Evolutionary conservation across 2,797 vertebrate genomes (phyloP).

Genomic region (Halcyon leucocephala): DNA sequence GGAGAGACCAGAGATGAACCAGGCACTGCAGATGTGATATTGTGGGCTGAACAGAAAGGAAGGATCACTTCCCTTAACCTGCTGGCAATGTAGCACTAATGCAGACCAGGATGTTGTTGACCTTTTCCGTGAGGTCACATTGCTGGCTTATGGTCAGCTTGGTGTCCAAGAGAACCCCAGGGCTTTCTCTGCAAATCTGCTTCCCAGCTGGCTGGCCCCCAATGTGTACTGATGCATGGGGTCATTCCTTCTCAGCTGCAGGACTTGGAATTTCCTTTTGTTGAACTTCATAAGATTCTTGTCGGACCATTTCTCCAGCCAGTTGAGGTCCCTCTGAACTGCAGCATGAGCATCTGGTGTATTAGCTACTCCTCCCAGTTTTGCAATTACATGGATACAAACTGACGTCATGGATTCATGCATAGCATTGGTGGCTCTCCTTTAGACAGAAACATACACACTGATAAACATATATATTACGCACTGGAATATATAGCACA

Average conservation of each 20-base stretch:
- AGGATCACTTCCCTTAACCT: neutral
- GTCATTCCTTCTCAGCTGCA: neutral
- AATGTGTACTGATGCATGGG: neutral
- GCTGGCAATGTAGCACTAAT: neutral
- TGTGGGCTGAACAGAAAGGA: neutral
- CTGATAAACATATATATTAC: neutral
- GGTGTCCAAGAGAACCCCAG: neutral
- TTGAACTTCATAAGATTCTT: neutral
- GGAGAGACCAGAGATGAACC: neutral
- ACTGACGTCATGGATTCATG: neutral
- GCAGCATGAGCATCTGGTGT: neutral
- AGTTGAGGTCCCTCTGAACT: neutral
- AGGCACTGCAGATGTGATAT: neutral
- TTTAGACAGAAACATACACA: neutral
- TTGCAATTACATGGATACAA: neutral
- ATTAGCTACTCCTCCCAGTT: neutral
- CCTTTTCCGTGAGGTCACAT: neutral
- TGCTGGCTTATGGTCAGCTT: neutral
- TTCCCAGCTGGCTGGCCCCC: neutral
- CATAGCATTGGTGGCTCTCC: neutral
- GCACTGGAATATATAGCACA: neutral
- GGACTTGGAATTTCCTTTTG: neutral
- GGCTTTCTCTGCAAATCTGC: neutral
- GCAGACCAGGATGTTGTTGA: neutral
- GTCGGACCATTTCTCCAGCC: neutral